Evolutionary conservation across 2,797 vertebrate species (phyloP).

Genomic region (Loriculus beryllinus): DNA sequence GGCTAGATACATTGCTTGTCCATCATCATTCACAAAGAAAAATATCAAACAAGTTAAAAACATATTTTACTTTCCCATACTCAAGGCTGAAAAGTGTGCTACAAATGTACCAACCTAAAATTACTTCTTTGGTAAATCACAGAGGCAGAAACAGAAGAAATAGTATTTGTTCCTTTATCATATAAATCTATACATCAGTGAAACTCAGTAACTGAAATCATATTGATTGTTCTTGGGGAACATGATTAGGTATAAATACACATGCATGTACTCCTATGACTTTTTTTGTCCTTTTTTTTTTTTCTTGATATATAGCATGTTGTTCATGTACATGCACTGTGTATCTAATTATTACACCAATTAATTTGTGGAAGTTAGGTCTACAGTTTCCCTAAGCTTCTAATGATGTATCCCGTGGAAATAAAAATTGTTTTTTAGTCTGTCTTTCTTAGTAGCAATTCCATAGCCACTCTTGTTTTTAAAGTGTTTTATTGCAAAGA

Average conservation of each 20-base stretch:
- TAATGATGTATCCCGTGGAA: background rate
- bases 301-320: no score
- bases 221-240: background rate
- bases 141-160: background rate
- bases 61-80: background rate
- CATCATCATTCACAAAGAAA: background rate
- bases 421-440: background rate
- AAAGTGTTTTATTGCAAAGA: background rate
- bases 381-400: background rate
- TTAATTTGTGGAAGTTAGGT: background rate
- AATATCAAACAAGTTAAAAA: background rate
- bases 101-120: background rate
- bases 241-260: background rate
- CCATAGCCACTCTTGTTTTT: background rate
- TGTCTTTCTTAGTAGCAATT: background rate
- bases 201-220: background rate
- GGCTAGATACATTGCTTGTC: background rate
- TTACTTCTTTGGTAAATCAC: background rate
- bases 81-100: background rate
- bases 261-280: rapidly evolving
- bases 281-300: background rate
- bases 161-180: background rate
- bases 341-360: background rate
- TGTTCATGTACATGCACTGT: background rate
- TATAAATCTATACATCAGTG: background rate